These are phyloP conservation scores for Pegea sp. DNA, from an alignment of 23 tunicate species.

Conservation along the genomic window DNA sequence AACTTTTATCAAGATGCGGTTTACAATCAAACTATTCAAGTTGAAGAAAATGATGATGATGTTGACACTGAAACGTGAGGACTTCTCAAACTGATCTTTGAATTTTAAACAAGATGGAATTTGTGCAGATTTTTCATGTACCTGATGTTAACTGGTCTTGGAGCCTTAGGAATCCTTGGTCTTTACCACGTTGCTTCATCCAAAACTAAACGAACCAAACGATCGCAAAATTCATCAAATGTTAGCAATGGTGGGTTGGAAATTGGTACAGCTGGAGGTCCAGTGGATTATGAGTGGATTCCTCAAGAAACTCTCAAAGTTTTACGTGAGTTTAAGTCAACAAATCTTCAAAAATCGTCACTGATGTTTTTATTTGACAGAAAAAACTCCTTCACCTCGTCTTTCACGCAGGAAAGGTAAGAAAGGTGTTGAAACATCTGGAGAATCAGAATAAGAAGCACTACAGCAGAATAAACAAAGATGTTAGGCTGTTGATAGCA, in stretches of 20 bases:
- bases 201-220: conserved; percentile 5
- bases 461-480: too few species aligned
- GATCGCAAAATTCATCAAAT: conserved; percentile 2
- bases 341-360: too few species aligned
- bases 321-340: conserved; percentile 28
- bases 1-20: conserved; percentile 75
- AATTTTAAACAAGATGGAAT: not conserved
- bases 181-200: conserved; percentile 21
- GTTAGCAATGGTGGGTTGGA: conserved; percentile 5
- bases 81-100: not conserved
- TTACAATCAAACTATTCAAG: conserved; percentile 69
- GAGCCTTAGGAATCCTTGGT: conserved; percentile 21
- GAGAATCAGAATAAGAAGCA: too few species aligned
- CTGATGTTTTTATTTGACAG: too few species aligned
- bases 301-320: conserved; percentile 66
- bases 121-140: conserved; percentile 67
- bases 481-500: too few species aligned
- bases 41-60: conserved; percentile 81
- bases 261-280: conserved; percentile 38
- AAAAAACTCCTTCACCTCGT: conserved; percentile 1
- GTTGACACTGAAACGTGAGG: conserved; percentile 79
- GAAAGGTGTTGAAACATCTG: too few species aligned
- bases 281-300: conserved; percentile 83
- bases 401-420: too few species aligned
- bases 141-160: conserved; percentile 32